Percentiles rank a stretch among this genome's conserved stretches.
Evolutionary conservation across 2,888 invertebrate species (phyloP).

Genomic region (Agrotis puta): DNA sequence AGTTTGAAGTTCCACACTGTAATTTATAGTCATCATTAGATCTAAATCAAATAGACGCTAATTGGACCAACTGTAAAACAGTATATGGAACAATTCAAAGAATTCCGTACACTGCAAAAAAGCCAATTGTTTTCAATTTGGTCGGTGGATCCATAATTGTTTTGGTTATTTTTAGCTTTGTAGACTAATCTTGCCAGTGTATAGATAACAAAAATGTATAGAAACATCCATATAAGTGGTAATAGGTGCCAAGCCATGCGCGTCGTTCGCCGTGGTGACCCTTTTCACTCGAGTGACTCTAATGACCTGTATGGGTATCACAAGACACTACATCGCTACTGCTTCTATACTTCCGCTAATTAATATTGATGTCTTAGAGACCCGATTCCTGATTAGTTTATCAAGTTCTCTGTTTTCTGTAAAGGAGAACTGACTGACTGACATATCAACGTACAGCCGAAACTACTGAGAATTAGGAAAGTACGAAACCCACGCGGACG

Average conservation of each 20-base stretch:
- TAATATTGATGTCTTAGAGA: conserved; percentile 1
- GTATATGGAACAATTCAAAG: neutral
- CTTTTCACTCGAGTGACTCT: conserved; percentile 50
- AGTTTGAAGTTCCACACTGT: neutral
- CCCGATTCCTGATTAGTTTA: conserved; percentile 12
- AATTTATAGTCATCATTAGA: conserved; percentile 15
- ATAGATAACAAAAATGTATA: conserved; percentile 12
- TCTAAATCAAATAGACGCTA: conserved; percentile 15
- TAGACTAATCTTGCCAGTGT: conserved; percentile 11
- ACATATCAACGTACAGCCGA: no score
- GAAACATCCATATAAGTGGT: conserved; percentile 11
- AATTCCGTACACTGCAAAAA: neutral
- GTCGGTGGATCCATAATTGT: neutral
- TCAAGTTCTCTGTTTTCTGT: conserved; percentile 16
- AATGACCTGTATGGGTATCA: conserved; percentile 55
- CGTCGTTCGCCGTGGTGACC: conserved; percentile 41
- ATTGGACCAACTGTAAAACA: neutral
- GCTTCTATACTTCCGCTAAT: conserved; percentile 42
- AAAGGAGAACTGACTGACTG: no score
- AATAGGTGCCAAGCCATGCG: conserved; percentile 45
- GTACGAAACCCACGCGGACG: no score
- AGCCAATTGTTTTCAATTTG: neutral
- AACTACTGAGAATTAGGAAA: no score
- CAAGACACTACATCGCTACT: conserved; percentile 36
- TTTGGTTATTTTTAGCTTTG: conserved; percentile 1